phyloP scores from a whole-genome alignment of 2,797 vertebrate genomes.

The Eidolon dupreanum region DNA sequence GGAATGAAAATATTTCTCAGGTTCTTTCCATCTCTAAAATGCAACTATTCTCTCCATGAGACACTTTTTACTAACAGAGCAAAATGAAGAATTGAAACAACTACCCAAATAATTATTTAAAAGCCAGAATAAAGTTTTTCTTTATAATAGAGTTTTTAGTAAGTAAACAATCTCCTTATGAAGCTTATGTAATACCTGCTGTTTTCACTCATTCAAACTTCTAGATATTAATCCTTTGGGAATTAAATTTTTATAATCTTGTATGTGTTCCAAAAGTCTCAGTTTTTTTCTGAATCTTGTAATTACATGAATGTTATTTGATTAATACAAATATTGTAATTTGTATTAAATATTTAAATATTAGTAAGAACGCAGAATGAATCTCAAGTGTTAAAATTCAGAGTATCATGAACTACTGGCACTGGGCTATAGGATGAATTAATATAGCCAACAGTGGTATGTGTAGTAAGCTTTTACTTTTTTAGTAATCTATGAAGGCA shows the following conservation, averaged over 20 bases:
- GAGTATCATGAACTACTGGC: not conserved
- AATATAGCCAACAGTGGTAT: not conserved
- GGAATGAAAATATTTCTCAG: not conserved
- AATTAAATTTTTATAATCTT: not conserved
- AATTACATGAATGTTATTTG: not conserved
- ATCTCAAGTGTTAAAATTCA: not conserved
- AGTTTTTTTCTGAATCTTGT: not conserved
- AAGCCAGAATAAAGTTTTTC: not conserved
- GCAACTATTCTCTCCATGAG: not conserved
- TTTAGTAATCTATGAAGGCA: not conserved
- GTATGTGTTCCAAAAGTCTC: not conserved
- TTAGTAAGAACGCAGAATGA: not conserved
- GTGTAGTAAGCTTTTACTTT: not conserved
- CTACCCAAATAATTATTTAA: not conserved
- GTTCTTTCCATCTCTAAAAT: not conserved
- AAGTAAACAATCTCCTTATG: not conserved
- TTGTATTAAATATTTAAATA: not conserved
- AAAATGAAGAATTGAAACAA: not conserved
- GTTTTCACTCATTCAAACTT: not conserved
- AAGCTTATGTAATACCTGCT: not conserved
- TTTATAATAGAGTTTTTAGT: not conserved
- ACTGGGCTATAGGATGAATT: not conserved
- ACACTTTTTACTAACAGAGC: not conserved
- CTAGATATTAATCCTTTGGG: not conserved
- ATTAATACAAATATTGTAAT: not conserved